Evolutionary conservation across 2,113 vertebrate genomes (phyloP), one percentile per base, ranked within the genome.

Genomic region (Brienomyrus brachyistius): DNA sequence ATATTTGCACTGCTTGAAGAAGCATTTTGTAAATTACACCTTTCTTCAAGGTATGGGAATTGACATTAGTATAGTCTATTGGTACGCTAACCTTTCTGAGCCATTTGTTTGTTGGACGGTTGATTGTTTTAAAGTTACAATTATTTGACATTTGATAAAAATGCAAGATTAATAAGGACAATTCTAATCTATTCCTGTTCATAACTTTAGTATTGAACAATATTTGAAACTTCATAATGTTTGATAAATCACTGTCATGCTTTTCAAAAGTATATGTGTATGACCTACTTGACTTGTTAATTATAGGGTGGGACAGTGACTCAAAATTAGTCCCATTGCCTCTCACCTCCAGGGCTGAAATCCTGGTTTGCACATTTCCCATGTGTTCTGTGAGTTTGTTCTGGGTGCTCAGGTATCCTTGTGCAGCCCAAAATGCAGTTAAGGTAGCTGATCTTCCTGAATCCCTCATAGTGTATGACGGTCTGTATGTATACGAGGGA

Each of bases 41-140:
- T 92, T 97, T 90, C 94, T 97, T 91, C 92, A 94, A 92, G 96
- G 97, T 97, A 95, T 92, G 90, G 40, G 19, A 70, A 23, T 31
- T 48, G 13, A 21, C 62, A 27, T 51, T 31, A 21, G 2, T 62
- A 59, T 23, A 43, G 1, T 21, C 74, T 43, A 17, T 45, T 31
- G 40, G 13, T 48, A 8, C 8, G 31, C 62, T 13, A 17, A 43
- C 31, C 19, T 66, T 74, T 45, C 8, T 66, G n/a, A 54, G 31
- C 35, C 15, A 54, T 17, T 80, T 56, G 35, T 43, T 77, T 54
- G 40, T 45, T 52, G 50, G 13, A 84, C 35, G 19, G 74, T 43
- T 80, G 74, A 15, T 43, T 80, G 35, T 19, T 40, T 80, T 80
- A 77, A 15, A 77, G 66, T 27, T 77, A 19, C 21, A 40, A 77